phyloP scores from a whole-genome alignment of 2,113 vertebrate genomes.

The Epinephelus cyanopodus region DNA sequence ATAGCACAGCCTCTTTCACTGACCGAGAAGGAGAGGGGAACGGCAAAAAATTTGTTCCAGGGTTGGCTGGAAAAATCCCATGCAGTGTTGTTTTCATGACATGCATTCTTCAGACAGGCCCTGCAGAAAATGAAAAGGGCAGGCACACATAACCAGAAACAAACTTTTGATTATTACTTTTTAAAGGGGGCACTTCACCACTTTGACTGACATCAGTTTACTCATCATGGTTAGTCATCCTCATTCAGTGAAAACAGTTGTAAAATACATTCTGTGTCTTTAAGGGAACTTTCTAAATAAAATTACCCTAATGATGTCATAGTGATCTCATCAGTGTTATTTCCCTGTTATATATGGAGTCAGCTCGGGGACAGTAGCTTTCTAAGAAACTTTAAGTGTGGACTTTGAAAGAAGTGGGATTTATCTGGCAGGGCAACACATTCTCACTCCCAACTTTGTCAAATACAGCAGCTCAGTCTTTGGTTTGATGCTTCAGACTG shows the following conservation, averaged over 20 bases:
- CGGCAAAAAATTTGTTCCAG: conserved; percentile 42
- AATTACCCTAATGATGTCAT: background rate
- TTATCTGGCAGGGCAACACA: background rate
- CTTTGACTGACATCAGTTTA: background rate
- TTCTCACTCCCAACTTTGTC: no score
- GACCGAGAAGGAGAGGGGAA: conserved; percentile 10
- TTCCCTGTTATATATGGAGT: background rate
- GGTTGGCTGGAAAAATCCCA: conserved; percentile 32
- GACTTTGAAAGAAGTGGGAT: background rate
- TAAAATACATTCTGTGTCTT: background rate
- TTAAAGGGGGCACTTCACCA: background rate
- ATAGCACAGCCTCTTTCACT: conserved; percentile 1
- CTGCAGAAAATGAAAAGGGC: background rate
- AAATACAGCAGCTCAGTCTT: no score
- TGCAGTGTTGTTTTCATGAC: conserved; percentile 39
- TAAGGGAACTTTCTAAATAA: background rate
- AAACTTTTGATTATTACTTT: background rate
- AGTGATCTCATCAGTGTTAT: background rate
- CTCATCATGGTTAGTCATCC: background rate
- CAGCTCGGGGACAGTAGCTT: background rate
- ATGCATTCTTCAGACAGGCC: conserved; percentile 36
- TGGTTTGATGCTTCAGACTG: no score
- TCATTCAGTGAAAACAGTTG: background rate
- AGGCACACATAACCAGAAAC: background rate
- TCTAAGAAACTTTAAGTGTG: background rate